These are phyloP conservation scores for Podarcis lilfordi DNA, from an alignment of 2,797 vertebrate genomes.

Conservation along the genomic window DNA sequence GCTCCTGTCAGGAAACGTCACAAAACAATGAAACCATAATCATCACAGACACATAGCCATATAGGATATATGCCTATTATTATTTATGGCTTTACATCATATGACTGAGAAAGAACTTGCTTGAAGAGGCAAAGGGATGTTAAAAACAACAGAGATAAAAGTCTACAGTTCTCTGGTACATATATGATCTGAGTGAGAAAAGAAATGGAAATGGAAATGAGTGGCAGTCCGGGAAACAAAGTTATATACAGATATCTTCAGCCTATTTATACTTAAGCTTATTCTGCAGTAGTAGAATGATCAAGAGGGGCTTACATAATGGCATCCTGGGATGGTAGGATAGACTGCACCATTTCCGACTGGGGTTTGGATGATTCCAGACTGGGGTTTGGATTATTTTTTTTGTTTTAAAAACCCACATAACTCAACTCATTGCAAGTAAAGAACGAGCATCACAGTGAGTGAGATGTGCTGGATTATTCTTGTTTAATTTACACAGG, in stretches of 20 bases:
- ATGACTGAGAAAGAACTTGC: neutral
- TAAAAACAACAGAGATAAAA: neutral
- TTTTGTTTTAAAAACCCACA: too few relatives aligned
- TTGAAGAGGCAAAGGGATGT: neutral
- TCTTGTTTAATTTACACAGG: too few relatives aligned
- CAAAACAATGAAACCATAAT: constrained; percentile 6
- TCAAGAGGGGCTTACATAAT: neutral
- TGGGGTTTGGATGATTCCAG: too few relatives aligned
- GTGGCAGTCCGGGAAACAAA: neutral
- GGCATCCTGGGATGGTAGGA: neutral
- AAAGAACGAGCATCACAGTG: too few relatives aligned
- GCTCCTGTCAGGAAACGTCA: neutral
- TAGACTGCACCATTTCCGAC: neutral
- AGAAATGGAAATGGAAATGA: neutral
- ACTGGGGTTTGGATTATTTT: too few relatives aligned
- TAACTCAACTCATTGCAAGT: too few relatives aligned
- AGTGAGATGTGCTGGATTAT: too few relatives aligned
- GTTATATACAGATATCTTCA: neutral
- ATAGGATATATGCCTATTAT: neutral
- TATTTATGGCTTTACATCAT: constrained; percentile 4
- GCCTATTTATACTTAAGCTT: neutral
- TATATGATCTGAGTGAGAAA: neutral
- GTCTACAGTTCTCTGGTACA: neutral
- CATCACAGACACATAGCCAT: neutral
- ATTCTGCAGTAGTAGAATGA: neutral